phyloP scores from a whole-genome alignment of 2,797 vertebrate species.

The Sebastes minor region DNA sequence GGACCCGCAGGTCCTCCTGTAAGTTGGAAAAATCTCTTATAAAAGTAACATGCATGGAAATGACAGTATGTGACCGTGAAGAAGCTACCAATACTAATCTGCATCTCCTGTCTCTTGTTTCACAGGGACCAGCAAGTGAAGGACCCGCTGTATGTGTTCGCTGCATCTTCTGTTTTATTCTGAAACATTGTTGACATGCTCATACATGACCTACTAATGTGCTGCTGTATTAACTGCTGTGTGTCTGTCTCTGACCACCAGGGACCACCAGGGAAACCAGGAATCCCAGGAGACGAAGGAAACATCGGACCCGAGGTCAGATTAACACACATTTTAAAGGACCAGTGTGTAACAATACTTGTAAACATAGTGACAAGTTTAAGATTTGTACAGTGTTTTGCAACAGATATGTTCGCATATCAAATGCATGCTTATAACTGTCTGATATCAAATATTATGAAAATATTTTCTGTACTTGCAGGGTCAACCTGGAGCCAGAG shows the following conservation, averaged over 20 bases:
- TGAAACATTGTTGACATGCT: not conserved
- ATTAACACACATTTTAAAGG: not conserved
- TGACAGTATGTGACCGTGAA: not conserved
- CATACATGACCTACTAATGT: not conserved
- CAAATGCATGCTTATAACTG: not conserved
- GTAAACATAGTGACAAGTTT: not conserved
- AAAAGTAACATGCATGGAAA: not conserved
- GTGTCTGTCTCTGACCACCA: conserved; percentile 39
- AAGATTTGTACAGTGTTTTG: not conserved
- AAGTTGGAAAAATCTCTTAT: conserved; percentile 53
- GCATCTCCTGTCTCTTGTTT: conserved; percentile 17
- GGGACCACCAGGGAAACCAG: conserved; percentile 83
- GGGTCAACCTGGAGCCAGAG: conserved; percentile 80
- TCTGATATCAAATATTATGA: not conserved
- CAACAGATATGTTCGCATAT: not conserved
- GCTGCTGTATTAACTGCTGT: not conserved
- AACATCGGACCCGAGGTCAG: conserved; percentile 86
- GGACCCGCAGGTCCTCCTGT: conserved; percentile 81
- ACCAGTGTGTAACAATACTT: too few species aligned
- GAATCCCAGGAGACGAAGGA: conserved; percentile 83
- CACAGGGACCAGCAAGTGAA: conserved; percentile 77
- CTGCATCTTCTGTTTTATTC: not conserved
- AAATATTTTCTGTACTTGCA: conserved; percentile 39
- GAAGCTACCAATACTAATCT: not conserved
- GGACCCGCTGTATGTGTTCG: conserved; percentile 80